Percentiles rank a stretch among this genome's conserved stretches.
Evolutionary conservation across 2,113 vertebrate genomes (phyloP).

Genomic region (Polypterus bichir): DNA sequence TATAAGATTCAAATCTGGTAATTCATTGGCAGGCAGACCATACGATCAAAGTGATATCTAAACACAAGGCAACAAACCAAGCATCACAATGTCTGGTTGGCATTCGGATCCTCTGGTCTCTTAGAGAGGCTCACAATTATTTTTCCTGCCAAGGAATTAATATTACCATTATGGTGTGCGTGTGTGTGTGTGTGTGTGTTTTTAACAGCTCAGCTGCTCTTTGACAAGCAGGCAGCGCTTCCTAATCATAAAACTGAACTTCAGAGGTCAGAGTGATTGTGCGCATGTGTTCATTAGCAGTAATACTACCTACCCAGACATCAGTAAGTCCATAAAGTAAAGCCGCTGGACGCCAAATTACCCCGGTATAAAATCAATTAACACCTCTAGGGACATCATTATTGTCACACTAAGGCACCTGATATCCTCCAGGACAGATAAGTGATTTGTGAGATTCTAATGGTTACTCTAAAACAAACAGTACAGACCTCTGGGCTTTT

Average conservation of each 20-base stretch:
- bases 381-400: constrained; percentile 70
- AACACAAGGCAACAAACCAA: too few species aligned
- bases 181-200: constrained; percentile 3
- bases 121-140: too few species aligned
- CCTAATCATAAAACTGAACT: constrained; percentile 53
- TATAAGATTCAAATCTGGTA: too few species aligned
- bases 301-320: constrained; percentile 56
- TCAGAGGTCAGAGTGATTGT: constrained; percentile 50
- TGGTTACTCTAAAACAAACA: constrained; percentile 26
- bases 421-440: constrained; percentile 62
- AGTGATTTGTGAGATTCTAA: constrained; percentile 63
- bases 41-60: too few species aligned
- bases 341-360: constrained; percentile 56
- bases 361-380: constrained; percentile 72
- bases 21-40: too few species aligned
- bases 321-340: constrained; percentile 48
- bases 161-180: constrained; percentile 21
- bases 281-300: constrained; percentile 63
- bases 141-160: constrained; percentile 15
- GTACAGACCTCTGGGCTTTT: constrained; percentile 6
- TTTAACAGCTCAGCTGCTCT: constrained; percentile 1
- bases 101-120: too few species aligned
- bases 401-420: constrained; percentile 68
- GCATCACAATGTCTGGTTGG: too few species aligned
- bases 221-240: constrained; percentile 24